Evolutionary conservation across 2,797 vertebrate genomes (phyloP).

Genomic region (Pangasius djambal): DNA sequence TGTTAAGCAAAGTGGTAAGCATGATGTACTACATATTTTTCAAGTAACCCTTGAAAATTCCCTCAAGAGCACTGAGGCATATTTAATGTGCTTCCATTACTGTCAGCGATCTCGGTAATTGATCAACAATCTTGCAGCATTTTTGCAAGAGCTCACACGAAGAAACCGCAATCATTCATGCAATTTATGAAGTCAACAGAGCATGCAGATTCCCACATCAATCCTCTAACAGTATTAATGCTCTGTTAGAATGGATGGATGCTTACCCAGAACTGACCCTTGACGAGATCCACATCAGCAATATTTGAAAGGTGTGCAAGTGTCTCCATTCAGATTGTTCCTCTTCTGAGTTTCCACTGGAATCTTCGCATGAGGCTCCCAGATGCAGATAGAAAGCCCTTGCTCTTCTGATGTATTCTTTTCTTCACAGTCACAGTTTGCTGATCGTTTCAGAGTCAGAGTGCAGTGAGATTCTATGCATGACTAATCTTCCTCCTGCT

Average conservation of each 20-base stretch:
- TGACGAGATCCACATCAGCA: constrained; percentile 20
- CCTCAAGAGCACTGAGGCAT: neutral
- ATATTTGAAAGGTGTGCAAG: neutral
- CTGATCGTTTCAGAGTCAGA: constrained; percentile 16
- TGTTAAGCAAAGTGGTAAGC: neutral
- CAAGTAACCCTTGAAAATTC: constrained; percentile 2
- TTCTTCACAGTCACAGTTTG: constrained; percentile 9
- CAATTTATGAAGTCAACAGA: neutral
- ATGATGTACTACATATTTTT: neutral
- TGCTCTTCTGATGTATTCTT: neutral
- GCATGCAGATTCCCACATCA: neutral
- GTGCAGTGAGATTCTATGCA: constrained; percentile 10
- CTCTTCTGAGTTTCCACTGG: constrained; percentile 19
- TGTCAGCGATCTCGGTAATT: constrained; percentile 7
- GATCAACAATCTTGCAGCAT: constrained; percentile 27
- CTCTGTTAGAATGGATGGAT: neutral
- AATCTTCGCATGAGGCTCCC: constrained; percentile 25
- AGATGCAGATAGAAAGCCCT: neutral
- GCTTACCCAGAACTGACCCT: constrained; percentile 17
- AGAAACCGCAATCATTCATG: neutral
- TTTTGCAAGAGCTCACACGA: neutral
- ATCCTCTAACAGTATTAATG: neutral
- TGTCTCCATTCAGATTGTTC: constrained; percentile 15
- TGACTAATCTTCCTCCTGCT: constrained; percentile 27
- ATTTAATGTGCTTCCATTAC: constrained; percentile 13